These are phyloP conservation scores for Aphidius gifuensis DNA, from an alignment of 1,140 invertebrate species.

Conservation along the genomic window DNA sequence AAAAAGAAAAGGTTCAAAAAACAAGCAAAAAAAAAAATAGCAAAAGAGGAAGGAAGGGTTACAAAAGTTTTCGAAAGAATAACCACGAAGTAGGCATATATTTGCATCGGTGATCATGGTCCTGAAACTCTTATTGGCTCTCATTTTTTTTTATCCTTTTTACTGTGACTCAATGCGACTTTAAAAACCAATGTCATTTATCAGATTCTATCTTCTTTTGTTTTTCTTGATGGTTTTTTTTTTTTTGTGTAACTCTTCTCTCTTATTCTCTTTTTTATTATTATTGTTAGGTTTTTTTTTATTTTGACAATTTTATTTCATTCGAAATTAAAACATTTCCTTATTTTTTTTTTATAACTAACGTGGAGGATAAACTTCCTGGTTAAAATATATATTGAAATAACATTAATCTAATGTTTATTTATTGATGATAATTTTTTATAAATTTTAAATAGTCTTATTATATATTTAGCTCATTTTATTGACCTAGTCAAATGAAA, in stretches of 20 bases:
- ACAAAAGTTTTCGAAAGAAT: not conserved
- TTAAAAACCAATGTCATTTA: slow-evolving; percentile 27
- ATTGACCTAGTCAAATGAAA: too few species aligned
- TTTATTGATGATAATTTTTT: too few species aligned
- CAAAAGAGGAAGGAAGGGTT: not conserved
- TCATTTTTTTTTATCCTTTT: not conserved
- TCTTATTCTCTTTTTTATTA: too few species aligned
- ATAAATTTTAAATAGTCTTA: too few species aligned
- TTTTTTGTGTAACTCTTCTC: too few species aligned
- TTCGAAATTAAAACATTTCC: not conserved
- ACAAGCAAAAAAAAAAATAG: slow-evolving; percentile 9
- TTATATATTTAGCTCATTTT: too few species aligned
- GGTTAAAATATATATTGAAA: too few species aligned
- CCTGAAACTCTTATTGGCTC: slow-evolving; percentile 6
- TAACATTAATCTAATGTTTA: too few species aligned
- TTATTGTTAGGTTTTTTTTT: not conserved
- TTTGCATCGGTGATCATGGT: slow-evolving; percentile 34
- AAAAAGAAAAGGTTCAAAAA: not conserved
- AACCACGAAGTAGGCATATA: slow-evolving; percentile 26
- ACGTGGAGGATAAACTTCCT: too few species aligned
- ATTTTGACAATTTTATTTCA: slow-evolving; percentile 4
- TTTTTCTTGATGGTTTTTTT: slow-evolving; percentile 12
- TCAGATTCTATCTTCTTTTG: slow-evolving; percentile 35
- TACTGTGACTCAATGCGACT: not conserved
- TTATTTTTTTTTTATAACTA: not conserved